Conservation (phyloP, 2,113 vertebrate species). For the Rynchops niger region DNA sequence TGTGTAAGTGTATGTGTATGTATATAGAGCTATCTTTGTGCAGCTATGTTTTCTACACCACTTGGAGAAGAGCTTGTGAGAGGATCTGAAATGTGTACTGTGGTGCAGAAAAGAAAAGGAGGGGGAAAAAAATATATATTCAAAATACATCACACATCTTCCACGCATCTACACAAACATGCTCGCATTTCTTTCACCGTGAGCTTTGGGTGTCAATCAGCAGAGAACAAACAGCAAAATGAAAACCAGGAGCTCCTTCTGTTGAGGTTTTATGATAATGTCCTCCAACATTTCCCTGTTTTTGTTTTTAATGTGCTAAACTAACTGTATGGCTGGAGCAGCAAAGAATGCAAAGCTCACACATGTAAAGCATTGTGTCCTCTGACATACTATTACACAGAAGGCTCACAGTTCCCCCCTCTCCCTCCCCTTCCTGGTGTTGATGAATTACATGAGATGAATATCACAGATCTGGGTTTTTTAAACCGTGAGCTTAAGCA, state of each 20-base stretch:
- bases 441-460: slow-evolving; percentile 76
- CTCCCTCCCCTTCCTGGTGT: slow-evolving; percentile 70
- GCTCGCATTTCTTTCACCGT: slow-evolving; percentile 21
- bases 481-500: slow-evolving; percentile 75
- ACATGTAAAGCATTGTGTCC: slow-evolving; percentile 65
- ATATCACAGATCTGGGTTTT: slow-evolving; percentile 72
- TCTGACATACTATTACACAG: slow-evolving; percentile 70
- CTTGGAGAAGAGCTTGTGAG: slow-evolving; percentile 60
- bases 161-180: slow-evolving; percentile 25
- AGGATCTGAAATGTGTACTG: slow-evolving; percentile 60
- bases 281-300: slow-evolving; percentile 50
- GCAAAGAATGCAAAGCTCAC: slow-evolving; percentile 55
- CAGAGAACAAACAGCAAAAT: slow-evolving; percentile 69
- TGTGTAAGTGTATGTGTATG: neutral
- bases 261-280: slow-evolving; percentile 59
- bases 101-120: slow-evolving; percentile 60
- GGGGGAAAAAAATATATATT: slow-evolving; percentile 8
- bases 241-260: slow-evolving; percentile 67
- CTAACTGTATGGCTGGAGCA: slow-evolving; percentile 23
- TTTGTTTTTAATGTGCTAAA: slow-evolving; percentile 62
- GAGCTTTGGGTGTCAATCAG: slow-evolving; percentile 72
- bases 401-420: slow-evolving; percentile 59
- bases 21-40: neutral
- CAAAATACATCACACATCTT: slow-evolving; percentile 66
- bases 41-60: slow-evolving; percentile 30